These are phyloP conservation scores for Coreius guichenoti DNA, from an alignment of 2,797 vertebrate species.

Conservation along the genomic window DNA sequence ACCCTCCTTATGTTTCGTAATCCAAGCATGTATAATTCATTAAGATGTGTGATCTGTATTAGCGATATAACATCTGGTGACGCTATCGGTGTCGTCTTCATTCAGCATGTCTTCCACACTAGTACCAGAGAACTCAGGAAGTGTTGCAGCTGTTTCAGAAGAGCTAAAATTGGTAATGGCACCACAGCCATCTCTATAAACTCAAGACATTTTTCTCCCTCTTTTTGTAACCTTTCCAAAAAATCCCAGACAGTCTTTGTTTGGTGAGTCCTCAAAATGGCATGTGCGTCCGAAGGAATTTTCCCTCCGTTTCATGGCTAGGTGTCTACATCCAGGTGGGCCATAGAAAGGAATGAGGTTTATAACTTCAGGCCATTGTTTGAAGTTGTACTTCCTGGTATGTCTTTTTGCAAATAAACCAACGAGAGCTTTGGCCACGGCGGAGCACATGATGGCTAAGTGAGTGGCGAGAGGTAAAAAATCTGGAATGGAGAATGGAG, in stretches of 20 bases:
- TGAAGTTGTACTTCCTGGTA: conserved; percentile 74
- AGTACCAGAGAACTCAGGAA: not conserved
- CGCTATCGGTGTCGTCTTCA: not conserved
- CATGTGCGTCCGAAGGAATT: conserved; percentile 55
- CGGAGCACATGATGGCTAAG: conserved; percentile 59
- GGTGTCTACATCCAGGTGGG: conserved; percentile 61
- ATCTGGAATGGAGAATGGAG: conserved; percentile 48
- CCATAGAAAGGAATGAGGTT: conserved; percentile 64
- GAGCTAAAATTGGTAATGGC: not conserved
- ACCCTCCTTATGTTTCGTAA: not conserved
- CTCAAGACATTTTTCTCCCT: not conserved
- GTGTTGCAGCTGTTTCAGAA: not conserved
- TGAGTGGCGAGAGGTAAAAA: conserved; percentile 64
- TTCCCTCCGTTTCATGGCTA: conserved; percentile 36
- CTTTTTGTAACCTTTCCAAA: not conserved
- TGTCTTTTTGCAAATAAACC: conserved; percentile 79
- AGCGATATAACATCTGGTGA: too few species aligned
- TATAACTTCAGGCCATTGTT: conserved; percentile 73
- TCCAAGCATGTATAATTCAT: not conserved
- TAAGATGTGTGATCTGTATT: not conserved
- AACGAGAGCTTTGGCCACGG: conserved; percentile 58
- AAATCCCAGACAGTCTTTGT: conserved; percentile 40
- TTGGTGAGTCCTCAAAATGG: conserved; percentile 40
- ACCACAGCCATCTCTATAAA: not conserved
- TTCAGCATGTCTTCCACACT: not conserved